Conservation (phyloP, 2,888 invertebrate species). For the Conchocele bisecta region DNA sequence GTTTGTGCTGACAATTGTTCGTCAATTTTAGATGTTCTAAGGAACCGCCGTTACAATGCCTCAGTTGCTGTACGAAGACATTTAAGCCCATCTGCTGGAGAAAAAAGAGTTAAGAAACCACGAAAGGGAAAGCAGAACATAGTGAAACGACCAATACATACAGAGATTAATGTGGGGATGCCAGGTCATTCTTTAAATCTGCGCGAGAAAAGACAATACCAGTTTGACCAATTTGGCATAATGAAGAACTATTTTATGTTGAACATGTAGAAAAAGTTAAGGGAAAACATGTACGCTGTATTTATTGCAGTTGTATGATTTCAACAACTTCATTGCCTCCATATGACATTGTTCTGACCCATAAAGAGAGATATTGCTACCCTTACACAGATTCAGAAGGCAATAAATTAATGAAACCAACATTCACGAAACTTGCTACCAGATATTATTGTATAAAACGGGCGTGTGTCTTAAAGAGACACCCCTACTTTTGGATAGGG, state of each 20-base stretch:
- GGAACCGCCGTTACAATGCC: neutral
- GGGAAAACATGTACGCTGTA: neutral
- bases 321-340: conserved; percentile 5
- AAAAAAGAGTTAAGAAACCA: conserved; percentile 16
- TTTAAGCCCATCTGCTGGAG: conserved; percentile 12
- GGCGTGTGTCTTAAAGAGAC: neutral
- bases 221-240: neutral
- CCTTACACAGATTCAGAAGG: conserved; percentile 6
- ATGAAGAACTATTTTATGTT: neutral
- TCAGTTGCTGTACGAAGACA: conserved; percentile 5
- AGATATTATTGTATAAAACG: neutral
- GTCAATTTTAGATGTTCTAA: conserved; percentile 2
- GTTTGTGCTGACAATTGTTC: conserved; percentile 7
- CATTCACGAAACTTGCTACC: neutral
- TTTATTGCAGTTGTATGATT: conserved; percentile 10
- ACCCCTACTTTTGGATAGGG: neutral
- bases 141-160: conserved; percentile 8
- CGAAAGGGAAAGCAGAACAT: conserved; percentile 16
- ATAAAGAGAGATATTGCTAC: conserved; percentile 9
- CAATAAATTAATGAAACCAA: too few species aligned
- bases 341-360: conserved; percentile 12
- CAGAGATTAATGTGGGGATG: too few species aligned
- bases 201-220: neutral
- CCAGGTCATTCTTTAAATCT: conserved; percentile 2
- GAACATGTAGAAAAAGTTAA: conserved; percentile 4